Base-by-base conservation (phyloP, 1,140 invertebrate genomes). In the Notospermus geniculatus region DNA sequence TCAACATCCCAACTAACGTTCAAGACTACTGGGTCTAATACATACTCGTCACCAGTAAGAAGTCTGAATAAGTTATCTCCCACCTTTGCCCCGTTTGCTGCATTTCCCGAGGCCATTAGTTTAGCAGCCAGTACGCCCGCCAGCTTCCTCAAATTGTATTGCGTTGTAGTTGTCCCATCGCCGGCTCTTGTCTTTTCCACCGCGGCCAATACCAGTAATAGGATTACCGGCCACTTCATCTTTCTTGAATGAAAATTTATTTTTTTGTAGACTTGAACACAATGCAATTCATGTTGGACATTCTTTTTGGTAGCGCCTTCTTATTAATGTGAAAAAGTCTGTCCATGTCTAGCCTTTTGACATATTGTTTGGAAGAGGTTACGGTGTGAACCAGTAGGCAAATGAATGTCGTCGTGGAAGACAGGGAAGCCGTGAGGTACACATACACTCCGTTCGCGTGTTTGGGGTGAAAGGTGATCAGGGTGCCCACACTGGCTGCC, bases 51-150 rank as follows among this genome's bases (percentile, higher is more conserved):
- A 5, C 46, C 46, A 4, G 46, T 50, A 9, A 50, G 4, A 5
- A 50, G 25, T 50, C 46, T 5, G n/a, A 50, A 50, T 50, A 50
- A 50, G 46, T 50, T 50, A 27, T 50, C 46, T 5, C 46, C 46
- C n/a, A 50, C 46, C n/a, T 50, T 50, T n/a, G 46, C n/a, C n/a
- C 4, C 4, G 9, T 9, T 50, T 5, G 19, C 4, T 23, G n/a
- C 25, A 23, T 19, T 27, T 23, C 19, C 46, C 4, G 46, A 19
- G 4, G 25, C n/a, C n/a, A 7, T 50, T n/a, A 50, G 25, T 50
- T 50, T 4, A 36, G 32, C 15, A 15, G 32, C 4, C n/a, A 50
- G 25, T 23, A 50, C 46, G n/a, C n/a, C 46, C 5, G 46, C n/a
- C 4, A 50, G 46, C 25, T 50, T 50, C 4, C 46, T 5, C 9